Base-by-base conservation (phyloP, 1,140 invertebrate species). In the Bradysia coprophila region DNA sequence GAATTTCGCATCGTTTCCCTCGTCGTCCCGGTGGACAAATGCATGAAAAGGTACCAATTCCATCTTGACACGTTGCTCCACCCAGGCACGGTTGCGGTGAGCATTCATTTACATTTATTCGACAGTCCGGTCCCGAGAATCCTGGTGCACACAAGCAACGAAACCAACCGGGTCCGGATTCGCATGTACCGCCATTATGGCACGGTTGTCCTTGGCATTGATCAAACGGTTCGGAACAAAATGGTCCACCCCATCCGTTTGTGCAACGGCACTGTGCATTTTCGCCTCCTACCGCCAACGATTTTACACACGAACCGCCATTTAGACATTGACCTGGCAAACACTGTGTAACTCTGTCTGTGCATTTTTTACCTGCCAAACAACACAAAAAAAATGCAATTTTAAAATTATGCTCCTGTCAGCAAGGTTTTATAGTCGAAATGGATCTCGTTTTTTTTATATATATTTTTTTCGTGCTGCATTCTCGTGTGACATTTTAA, bases 11-110 rank as follows among this genome's bases (percentile, higher is more conserved):
- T 39, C 69, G 67, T 4, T 62, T 46, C 1, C 86, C 86, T 31
- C 77, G 78, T 45, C 80, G 67, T 13, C 81, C 81, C 0, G 75
- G 71, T 3, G 72, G 76, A 62, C 93, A 97, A 24, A 81, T 58
- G 59, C 90, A 95, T 5, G 73, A 69, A 54, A 78, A 91, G 39
- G 73, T 75, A 2, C 76, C 78, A 33, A 83, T 73, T 3, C 75
- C 71, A 49, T 84, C 78, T 1, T 81, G 65, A 57, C 90, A 94
- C 13, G 79, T 85, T 16, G 79, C 83, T 10, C 83, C 83, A 53
- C 85, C 77, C 11, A 73, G 71, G 63, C 93, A 97, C 1, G 89
- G 89, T 46, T 77, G 74, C 10, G 72, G 68, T 44, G 76, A 75
- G 59, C 77, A 86, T 49, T 81, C 79, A 53, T 84, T 78, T n/a